Evolutionary conservation across 1,140 invertebrate genomes (phyloP).

Genomic region (Drosophila lacertosa): DNA sequence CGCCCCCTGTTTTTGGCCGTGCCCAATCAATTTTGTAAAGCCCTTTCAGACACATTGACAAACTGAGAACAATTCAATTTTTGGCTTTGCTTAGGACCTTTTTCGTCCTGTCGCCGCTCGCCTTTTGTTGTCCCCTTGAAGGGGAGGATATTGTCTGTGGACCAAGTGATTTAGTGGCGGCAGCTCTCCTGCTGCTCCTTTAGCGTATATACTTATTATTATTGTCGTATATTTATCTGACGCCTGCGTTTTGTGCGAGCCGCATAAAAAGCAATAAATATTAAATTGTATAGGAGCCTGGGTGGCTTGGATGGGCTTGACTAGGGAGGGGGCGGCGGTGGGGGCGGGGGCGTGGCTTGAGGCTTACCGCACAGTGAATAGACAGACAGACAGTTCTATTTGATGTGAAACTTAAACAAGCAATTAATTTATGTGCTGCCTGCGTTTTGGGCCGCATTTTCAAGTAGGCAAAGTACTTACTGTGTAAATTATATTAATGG

Average conservation of each 20-base stretch:
- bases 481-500: conserved; percentile 22
- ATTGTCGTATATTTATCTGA: conserved; percentile 65
- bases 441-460: conserved; percentile 6
- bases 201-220: conserved; percentile 52
- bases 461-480: conserved; percentile 9
- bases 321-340: too few species aligned
- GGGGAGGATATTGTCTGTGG: conserved; percentile 21
- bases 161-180: conserved; percentile 53
- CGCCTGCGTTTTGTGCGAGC: conserved; percentile 53
- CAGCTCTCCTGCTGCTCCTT: conserved; percentile 8
- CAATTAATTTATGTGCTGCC: conserved; percentile 52
- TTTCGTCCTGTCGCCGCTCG: conserved; percentile 23
- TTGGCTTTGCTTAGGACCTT: conserved; percentile 29
- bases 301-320: conserved; percentile 17
- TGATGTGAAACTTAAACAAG: conserved; percentile 58
- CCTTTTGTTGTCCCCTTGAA: conserved; percentile 40
- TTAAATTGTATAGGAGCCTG: conserved; percentile 47
- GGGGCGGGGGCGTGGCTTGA: conserved; percentile 32
- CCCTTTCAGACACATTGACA: conserved; percentile 54
- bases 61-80: conserved; percentile 59
- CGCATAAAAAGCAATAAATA: conserved; percentile 65
- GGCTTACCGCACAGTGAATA: conserved; percentile 37
- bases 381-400: conserved; percentile 50
- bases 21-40: conserved; percentile 30
- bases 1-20: background rate